Evolutionary conservation across 2,888 invertebrate species (phyloP).

Genomic region (Gryllus longicercus): DNA sequence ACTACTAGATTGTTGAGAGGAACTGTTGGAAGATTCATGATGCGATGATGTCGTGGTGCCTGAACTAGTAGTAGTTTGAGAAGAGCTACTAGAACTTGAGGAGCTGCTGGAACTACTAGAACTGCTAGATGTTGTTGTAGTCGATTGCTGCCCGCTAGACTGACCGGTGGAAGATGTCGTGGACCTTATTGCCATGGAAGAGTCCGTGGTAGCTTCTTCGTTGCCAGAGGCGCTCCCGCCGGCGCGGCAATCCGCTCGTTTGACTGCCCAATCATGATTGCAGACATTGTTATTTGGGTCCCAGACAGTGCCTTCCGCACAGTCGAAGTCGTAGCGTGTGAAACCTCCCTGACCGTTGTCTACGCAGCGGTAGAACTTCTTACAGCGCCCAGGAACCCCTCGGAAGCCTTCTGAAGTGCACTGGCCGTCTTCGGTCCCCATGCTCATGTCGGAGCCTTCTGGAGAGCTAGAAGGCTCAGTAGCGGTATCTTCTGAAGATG

Average conservation of each 20-base stretch:
- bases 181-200: slow-evolving; percentile 1
- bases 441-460: slow-evolving; percentile 18
- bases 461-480: neutral
- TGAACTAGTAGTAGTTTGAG: slow-evolving; percentile 20
- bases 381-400: slow-evolving; percentile 58
- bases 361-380: slow-evolving; percentile 66
- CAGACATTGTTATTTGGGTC: slow-evolving; percentile 65
- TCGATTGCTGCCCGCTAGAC: neutral
- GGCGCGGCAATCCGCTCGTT: slow-evolving; percentile 36
- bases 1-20: neutral
- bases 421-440: slow-evolving; percentile 33
- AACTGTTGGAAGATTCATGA: neutral
- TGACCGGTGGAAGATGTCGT: neutral
- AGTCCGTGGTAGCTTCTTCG: slow-evolving; percentile 21
- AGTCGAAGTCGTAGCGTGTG: slow-evolving; percentile 66
- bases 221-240: slow-evolving; percentile 21
- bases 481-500: neutral
- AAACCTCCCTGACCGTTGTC: slow-evolving; percentile 57
- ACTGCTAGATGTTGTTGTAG: neutral
- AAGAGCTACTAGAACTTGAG: slow-evolving; percentile 19
- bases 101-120: slow-evolving; percentile 20
- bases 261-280: slow-evolving; percentile 64
- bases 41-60: neutral
- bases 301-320: slow-evolving; percentile 76
- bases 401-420: slow-evolving; percentile 62